Evolutionary conservation across 1,140 invertebrate species (phyloP).

Genomic region (Drosophila bocki): DNA sequence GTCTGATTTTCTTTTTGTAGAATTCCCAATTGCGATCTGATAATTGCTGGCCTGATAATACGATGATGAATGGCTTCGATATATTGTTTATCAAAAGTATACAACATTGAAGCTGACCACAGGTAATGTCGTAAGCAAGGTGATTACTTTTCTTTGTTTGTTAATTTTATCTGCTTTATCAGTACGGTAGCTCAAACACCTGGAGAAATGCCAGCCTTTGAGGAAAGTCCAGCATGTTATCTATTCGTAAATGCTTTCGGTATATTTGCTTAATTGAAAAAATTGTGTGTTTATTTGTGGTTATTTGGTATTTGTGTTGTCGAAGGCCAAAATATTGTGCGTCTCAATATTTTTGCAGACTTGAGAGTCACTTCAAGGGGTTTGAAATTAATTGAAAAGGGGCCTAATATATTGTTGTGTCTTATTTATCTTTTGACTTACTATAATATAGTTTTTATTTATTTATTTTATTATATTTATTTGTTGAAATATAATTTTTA

Average conservation of each 20-base stretch:
- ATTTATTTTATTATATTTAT: background rate
- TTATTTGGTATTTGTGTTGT: background rate
- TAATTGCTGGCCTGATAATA: background rate
- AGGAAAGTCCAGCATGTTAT: slow-evolving; percentile 2
- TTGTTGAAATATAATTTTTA: no score
- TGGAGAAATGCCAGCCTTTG: background rate
- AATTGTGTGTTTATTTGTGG: background rate
- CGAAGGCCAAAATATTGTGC: slow-evolving; percentile 1
- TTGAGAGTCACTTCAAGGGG: no score
- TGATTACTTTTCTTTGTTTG: slow-evolving; percentile 5
- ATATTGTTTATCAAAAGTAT: slow-evolving; percentile 8
- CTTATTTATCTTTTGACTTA: background rate
- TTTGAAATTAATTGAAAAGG: background rate
- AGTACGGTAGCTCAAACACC: background rate
- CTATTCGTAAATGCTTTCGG: background rate
- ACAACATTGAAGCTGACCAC: background rate
- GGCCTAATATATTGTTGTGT: background rate
- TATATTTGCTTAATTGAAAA: slow-evolving; percentile 1
- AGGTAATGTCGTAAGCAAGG: background rate
- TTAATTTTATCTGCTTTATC: slow-evolving; percentile 1
- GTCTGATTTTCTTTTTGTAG: background rate
- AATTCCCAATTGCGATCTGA: background rate
- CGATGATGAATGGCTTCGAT: background rate
- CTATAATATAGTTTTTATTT: background rate
- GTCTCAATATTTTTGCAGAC: background rate